Base-by-base conservation (phyloP, 2,113 vertebrate species). In the Dascyllus trimaculatus region DNA sequence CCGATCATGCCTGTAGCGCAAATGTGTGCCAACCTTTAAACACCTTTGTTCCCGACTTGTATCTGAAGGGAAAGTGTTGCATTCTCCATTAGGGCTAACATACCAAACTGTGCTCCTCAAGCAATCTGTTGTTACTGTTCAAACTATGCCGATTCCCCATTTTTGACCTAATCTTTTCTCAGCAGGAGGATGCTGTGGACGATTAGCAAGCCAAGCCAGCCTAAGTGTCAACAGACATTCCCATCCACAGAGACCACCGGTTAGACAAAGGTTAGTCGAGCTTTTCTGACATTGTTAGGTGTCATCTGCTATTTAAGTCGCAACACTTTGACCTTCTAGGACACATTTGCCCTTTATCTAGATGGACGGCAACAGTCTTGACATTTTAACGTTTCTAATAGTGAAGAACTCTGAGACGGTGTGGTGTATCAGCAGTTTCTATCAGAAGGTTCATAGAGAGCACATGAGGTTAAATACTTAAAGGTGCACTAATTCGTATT, bases 231-330 rank as follows among this genome's bases (percentile, higher is more conserved):
- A 61, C 52, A 72, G 10, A 52, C n/a, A 65, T 70, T 51, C 49
- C 11, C 29, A 53, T 82, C 69, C 35, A 22, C 29, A 61, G 18
- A 79, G 11, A 60, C 22, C 73, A 78, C 25, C 82, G 49, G 66
- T 72, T 71, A 58, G 61, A 68, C 52, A 85, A 89, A 85, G 85
- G 81, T 81, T 85, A 72, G 49, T 32, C 1, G 7, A 40, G 53
- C 38, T 62, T 80, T 65, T 79, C 54, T 84, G 70, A 79, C 62
- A 75, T 63, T 57, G 70, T 40, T 61, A 2, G 38, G 5, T 76
- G 73, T 81, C 61, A 35, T 69, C 11, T 72, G 57, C 51, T 45
- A 58, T 83, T 66, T 77, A 58, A 73, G 15, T 54, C 19, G 3
- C 7, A 4, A 29, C 45, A 15, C 63, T 58, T 63, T 81, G 68